phyloP scores from a whole-genome alignment of 2,113 vertebrate species.

The Puma concolor region DNA sequence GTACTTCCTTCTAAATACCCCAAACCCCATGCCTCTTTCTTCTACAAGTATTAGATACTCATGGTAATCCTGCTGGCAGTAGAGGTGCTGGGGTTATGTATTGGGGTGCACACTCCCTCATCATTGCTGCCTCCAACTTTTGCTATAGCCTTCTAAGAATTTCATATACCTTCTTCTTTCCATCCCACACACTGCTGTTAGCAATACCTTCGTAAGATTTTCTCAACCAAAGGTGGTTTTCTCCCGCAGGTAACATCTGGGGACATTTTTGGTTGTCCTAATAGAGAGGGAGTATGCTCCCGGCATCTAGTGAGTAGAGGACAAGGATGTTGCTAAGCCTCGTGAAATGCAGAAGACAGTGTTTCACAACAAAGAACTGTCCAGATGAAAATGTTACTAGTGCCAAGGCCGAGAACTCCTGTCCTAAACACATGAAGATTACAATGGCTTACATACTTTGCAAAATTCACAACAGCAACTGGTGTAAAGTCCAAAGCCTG shows the following conservation, averaged over 20 bases:
- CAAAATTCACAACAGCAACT: not conserved
- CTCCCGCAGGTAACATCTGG: not conserved
- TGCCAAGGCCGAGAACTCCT: fast-evolving
- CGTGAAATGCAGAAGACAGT: not conserved
- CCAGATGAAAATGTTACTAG: not conserved
- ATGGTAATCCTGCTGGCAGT: not conserved
- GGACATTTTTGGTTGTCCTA: not conserved
- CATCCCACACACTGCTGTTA: not conserved
- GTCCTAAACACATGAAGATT: not conserved
- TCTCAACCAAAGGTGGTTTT: not conserved
- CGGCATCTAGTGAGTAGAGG: not conserved
- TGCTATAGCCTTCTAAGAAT: too few relatives aligned
- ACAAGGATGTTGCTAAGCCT: not conserved
- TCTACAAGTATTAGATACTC: not conserved
- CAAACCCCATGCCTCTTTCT: not conserved
- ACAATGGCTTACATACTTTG: not conserved
- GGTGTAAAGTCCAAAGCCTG: not conserved
- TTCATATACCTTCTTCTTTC: fast-evolving
- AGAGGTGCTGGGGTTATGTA: not conserved
- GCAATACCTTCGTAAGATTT: not conserved
- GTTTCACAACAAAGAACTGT: not conserved
- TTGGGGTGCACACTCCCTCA: too few relatives aligned
- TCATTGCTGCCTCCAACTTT: fast-evolving
- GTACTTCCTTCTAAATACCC: not conserved
- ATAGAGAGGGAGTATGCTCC: too few relatives aligned